Evolutionary conservation across 1,140 invertebrate species (phyloP), one percentile per base, ranked within the genome.

Genomic region (Drosophila nasuta): DNA sequence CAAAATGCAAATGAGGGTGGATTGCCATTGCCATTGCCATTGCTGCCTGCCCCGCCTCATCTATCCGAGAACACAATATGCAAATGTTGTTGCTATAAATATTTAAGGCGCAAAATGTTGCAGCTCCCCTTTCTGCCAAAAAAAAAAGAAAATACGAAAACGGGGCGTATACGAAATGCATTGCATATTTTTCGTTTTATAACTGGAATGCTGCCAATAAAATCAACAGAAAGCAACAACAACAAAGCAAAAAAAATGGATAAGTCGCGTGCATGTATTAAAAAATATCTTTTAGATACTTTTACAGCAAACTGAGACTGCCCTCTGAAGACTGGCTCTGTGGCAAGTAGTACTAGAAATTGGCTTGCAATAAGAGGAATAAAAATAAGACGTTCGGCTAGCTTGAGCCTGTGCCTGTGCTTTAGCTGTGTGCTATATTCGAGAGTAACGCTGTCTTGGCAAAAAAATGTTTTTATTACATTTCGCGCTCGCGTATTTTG

Each of bases 381-480:
- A 41, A 57, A 62, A 87, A 88, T 87, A 87, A 88, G 82, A 87
- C 75, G 83, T 87, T 81, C 20, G 51, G 78, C 77, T 59, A 52
- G 48, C 57, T 20, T 20, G 46, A 48, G 17, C 59, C 64, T 67
- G 35, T 3, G 35, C 10, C 35, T 75, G 64, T 30, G 3, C 28
- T 38, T 8, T 10, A 10, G 35, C 35, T 25, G 20, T 25, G 20
- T 25, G 20, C 20, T 25, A 25, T 25, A 25, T 25, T 25, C 20
- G 20, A 25, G 20, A 25, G 20, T 25, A 48, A 13, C 11, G 49
- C 43, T 11, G 45, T n/a, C 51, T 62, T 64, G 54, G 75, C 64
- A 89, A 89, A 89, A 88, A 89, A 89, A 89, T 89, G 81, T 89
- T 89, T 89, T 89, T 89, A 89, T 89, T 89, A 89, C 81, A 89